These are phyloP conservation scores for Musca domestica DNA, from an alignment of 1,140 invertebrate genomes.

Conservation along the genomic window DNA sequence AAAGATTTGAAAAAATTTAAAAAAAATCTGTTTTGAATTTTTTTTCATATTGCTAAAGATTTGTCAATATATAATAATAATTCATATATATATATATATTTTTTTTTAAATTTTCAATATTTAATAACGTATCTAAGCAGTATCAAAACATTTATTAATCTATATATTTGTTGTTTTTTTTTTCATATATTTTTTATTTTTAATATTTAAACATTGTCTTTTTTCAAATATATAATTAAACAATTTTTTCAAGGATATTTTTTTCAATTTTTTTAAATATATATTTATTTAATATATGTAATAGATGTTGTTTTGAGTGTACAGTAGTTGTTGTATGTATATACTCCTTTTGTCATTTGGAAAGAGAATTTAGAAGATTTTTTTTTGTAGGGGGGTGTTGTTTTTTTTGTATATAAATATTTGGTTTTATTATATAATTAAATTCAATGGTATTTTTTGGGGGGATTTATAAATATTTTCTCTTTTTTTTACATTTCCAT, in stretches of 20 bases:
- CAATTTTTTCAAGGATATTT: neutral
- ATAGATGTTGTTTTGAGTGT: neutral
- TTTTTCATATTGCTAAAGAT: constrained; percentile 7
- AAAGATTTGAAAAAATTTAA: neutral
- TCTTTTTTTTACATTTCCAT: neutral
- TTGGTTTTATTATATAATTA: constrained; percentile 22
- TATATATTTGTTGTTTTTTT: neutral
- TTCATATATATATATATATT: constrained; percentile 7
- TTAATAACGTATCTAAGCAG: constrained; percentile 21
- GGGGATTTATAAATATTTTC: constrained; percentile 2
- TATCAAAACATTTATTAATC: constrained; percentile 25
- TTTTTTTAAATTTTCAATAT: constrained; percentile 9
- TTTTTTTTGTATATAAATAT: constrained; percentile 24
- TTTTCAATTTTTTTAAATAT: constrained; percentile 1
- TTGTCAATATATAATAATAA: neutral
- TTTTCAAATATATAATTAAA: constrained; percentile 18
- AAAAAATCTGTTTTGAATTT: neutral
- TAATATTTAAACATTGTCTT: neutral
- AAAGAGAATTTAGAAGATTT: neutral
- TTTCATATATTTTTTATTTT: neutral
- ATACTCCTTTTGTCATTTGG: neutral
- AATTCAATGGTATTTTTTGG: constrained; percentile 13
- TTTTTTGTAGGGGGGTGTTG: neutral
- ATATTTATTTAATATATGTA: neutral
- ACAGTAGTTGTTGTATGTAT: neutral